Conservation (phyloP, 1,140 invertebrate genomes). For the Bombus sylvicola region DNA sequence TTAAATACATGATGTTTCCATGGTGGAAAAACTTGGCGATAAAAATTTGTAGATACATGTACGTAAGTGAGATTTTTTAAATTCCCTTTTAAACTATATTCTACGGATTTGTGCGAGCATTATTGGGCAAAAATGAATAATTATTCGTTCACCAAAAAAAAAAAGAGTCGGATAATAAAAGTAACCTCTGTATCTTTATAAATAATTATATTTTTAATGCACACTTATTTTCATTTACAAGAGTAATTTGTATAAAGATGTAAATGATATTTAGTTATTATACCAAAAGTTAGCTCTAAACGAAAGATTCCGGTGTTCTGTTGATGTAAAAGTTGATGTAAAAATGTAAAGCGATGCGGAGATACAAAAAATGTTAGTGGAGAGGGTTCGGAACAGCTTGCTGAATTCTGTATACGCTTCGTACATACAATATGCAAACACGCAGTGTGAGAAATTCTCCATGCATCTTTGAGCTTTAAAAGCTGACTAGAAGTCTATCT, state of each 20-base stretch:
- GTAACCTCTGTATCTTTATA: background rate
- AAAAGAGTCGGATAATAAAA: background rate
- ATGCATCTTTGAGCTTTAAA: conserved; percentile 13
- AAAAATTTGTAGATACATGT: background rate
- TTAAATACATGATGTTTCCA: background rate
- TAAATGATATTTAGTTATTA: background rate
- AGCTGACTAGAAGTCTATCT: background rate
- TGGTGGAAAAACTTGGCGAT: background rate
- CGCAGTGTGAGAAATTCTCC: background rate
- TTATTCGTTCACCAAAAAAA: background rate
- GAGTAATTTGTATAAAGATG: too few species aligned
- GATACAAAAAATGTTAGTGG: background rate
- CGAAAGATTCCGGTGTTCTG: background rate
- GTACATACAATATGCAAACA: background rate
- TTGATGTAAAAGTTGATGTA: background rate
- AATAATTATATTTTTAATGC: background rate
- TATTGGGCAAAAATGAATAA: background rate
- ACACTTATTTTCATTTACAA: background rate
- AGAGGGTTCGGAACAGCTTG: background rate
- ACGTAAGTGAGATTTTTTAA: background rate
- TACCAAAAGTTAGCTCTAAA: background rate
- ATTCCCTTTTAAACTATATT: background rate
- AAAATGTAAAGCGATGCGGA: background rate
- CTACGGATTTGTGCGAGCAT: background rate
- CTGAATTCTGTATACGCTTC: conserved; percentile 7